Percentiles rank a stretch among this genome's conserved stretches.
phyloP scores from a whole-genome alignment of 2,113 vertebrate genomes.

The Tursiops truncatus region DNA sequence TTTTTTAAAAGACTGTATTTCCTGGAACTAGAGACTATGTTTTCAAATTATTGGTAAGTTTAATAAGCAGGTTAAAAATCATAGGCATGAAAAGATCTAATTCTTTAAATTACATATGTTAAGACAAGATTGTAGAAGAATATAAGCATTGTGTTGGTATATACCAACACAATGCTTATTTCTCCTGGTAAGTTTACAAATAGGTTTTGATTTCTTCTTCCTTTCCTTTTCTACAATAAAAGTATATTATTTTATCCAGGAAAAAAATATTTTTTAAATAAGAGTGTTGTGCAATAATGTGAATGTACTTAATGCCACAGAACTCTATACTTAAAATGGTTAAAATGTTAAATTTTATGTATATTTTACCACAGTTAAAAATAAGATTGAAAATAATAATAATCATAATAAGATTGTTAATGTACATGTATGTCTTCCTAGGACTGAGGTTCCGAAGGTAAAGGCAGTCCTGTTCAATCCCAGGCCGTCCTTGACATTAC shows the following conservation, averaged over 20 bases:
- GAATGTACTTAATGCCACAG: background rate
- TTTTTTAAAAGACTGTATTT: slow-evolving; percentile 72
- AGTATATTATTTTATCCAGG: background rate
- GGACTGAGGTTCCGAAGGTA: background rate
- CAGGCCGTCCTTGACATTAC: background rate
- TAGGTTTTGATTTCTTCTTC: background rate
- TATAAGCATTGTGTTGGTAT: background rate
- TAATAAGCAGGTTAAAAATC: background rate
- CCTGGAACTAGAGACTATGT: slow-evolving; percentile 76
- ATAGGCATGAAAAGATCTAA: background rate
- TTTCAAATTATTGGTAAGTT: background rate
- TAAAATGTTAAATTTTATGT: background rate
- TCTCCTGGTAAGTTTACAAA: background rate
- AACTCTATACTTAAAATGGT: background rate
- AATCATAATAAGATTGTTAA: too few species aligned
- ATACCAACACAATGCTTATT: background rate
- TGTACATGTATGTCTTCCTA: background rate
- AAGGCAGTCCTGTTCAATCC: background rate
- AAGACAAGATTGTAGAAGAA: background rate
- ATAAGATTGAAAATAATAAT: too few species aligned
- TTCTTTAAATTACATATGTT: background rate
- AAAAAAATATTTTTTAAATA: background rate
- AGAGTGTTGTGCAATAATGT: background rate
- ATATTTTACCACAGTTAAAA: background rate
- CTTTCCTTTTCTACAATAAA: background rate